Conservation (phyloP, 2,113 vertebrate genomes). For the Dicentrarchus labrax region DNA sequence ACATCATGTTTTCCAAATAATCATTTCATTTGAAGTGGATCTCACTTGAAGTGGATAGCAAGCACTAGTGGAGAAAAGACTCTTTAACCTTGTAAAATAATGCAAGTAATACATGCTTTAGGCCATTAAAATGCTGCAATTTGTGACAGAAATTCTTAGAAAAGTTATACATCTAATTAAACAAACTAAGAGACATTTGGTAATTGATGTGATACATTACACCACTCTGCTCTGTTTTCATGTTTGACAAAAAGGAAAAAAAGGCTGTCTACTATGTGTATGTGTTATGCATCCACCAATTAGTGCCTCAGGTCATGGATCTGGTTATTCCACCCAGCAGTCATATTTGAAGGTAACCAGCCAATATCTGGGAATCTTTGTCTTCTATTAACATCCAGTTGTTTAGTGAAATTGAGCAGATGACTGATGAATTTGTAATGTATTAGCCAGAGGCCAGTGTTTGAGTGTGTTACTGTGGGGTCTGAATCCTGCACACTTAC, state of each 20-base stretch:
- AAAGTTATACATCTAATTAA: background rate
- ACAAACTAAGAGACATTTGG: background rate
- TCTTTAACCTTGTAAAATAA: background rate
- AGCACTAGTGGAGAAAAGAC: background rate
- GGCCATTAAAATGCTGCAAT: background rate
- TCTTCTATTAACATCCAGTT: conserved; percentile 6
- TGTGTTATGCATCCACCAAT: conserved; percentile 11
- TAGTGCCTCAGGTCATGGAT: conserved; percentile 13
- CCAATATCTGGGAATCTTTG: conserved; percentile 19
- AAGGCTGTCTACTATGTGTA: background rate
- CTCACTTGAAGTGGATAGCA: background rate
- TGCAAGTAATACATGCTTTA: background rate
- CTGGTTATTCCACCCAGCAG: conserved; percentile 23
- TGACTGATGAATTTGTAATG: conserved; percentile 10
- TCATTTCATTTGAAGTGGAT: background rate
- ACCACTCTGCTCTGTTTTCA: background rate
- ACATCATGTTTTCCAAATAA: background rate
- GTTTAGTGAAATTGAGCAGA: conserved; percentile 9
- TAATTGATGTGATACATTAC: too few species aligned
- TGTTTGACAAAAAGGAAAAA: background rate
- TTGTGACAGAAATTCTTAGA: background rate
- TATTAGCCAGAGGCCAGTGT: conserved; percentile 6
- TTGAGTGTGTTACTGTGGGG: background rate
- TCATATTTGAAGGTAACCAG: conserved; percentile 14
- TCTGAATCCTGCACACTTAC: background rate